Evolutionary conservation across 2,888 invertebrate species (phyloP).

Genomic region (Coenonympha arcania): DNA sequence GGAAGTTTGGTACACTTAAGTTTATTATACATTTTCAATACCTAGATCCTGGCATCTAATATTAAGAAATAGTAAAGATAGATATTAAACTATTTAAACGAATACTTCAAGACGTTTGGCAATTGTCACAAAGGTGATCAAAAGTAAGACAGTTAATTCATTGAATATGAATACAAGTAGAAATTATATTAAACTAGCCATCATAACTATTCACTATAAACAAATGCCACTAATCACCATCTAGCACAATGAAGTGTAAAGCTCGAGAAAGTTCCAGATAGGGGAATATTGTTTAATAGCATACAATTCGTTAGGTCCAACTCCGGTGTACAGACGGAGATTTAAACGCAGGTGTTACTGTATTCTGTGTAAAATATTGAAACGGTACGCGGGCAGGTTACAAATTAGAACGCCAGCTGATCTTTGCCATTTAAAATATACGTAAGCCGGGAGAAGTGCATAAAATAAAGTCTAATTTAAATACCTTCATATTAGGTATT

Average conservation of each 20-base stretch:
- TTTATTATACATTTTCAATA: constrained; percentile 28
- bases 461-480: no score
- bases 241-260: constrained; percentile 8
- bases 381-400: constrained; percentile 44
- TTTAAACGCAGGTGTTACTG: constrained; percentile 54
- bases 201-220: no score
- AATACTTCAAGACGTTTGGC: no score
- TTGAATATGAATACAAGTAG: no score
- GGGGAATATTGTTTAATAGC: constrained; percentile 27
- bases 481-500: background rate
- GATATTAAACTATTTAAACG: no score
- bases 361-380: constrained; percentile 59
- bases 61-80: background rate
- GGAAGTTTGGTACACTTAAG: constrained; percentile 40
- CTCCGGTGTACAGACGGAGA: constrained; percentile 40
- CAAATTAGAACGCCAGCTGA: constrained; percentile 53
- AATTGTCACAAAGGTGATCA: no score
- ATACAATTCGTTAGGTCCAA: constrained; percentile 33
- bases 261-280: constrained; percentile 24
- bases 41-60: constrained; percentile 3
- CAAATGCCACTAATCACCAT: no score
- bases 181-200: no score
- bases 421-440: constrained; percentile 39
- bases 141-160: no score
- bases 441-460: constrained; percentile 16